Conservation (phyloP, 2,888 invertebrate genomes). For the Alloscopus bannaensis region DNA sequence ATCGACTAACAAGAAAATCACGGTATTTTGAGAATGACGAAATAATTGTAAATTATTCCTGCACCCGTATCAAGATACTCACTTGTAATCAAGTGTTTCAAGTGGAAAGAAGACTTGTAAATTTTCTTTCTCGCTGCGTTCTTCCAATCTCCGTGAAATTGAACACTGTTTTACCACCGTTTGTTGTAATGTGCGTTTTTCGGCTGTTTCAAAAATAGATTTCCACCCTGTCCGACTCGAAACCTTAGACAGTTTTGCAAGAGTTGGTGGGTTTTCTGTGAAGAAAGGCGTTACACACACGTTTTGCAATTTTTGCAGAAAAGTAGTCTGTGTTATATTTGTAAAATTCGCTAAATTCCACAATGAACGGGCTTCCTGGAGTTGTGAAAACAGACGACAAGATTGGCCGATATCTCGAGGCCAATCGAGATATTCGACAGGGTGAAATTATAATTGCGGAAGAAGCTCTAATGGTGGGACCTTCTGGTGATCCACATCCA, state of each 20-base stretch:
- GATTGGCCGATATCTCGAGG: constrained; percentile 62
- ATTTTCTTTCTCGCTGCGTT: too few species aligned
- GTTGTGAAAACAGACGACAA: constrained; percentile 63
- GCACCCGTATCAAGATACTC: constrained; percentile 20
- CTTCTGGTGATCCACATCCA: constrained; percentile 56
- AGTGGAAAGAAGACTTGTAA: constrained; percentile 14
- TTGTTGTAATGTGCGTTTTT: not conserved
- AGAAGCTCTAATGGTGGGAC: constrained; percentile 62
- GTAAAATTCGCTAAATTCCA: not conserved
- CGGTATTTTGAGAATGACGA: constrained; percentile 10
- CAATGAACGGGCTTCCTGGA: constrained; percentile 63
- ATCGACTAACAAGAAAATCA: constrained; percentile 10
- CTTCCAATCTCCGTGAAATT: constrained; percentile 13
- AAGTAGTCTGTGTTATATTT: constrained; percentile 5
- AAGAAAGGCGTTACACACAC: too few species aligned
- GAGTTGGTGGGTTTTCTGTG: too few species aligned
- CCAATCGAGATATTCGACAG: constrained; percentile 57
- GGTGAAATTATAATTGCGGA: constrained; percentile 66
- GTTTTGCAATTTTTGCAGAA: too few species aligned
- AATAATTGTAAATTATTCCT: constrained; percentile 40
- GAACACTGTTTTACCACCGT: constrained; percentile 23
- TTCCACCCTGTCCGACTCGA: too few species aligned
- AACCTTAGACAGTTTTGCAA: too few species aligned
- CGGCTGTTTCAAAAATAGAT: constrained; percentile 26
- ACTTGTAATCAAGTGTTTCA: constrained; percentile 28